phyloP scores from a whole-genome alignment of 1,140 invertebrate genomes.

The Leptoteleia sp. region DNA sequence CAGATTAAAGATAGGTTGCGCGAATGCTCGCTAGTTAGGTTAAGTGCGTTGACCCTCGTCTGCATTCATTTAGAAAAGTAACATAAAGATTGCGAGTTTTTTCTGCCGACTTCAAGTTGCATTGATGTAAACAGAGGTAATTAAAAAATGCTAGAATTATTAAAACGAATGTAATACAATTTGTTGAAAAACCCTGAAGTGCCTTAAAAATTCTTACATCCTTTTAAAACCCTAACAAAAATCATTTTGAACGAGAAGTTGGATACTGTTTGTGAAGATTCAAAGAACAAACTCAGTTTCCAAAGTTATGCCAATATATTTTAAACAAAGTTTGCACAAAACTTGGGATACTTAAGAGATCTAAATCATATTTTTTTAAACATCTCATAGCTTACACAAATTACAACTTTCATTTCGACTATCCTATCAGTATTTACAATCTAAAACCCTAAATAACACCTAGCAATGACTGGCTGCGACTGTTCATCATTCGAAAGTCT shows the following conservation, averaged over 20 bases:
- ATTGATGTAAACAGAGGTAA: no score
- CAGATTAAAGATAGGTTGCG: conserved; percentile 65
- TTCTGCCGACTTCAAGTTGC: no score
- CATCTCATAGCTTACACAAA: conserved; percentile 21
- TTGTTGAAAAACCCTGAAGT: no score
- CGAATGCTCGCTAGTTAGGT: conserved; percentile 69
- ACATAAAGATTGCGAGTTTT: conserved; percentile 59
- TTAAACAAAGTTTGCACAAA: no score
- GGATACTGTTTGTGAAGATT: no score
- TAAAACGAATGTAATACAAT: no score
- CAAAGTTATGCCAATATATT: no score
- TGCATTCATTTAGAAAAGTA: conserved; percentile 65
- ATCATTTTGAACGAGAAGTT: no score
- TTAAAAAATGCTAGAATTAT: no score
- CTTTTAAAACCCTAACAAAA: no score
- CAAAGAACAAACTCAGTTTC: no score
- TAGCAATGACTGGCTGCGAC: conserved; percentile 32
- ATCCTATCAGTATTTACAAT: conserved; percentile 43
- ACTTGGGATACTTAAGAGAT: background rate
- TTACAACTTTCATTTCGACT: conserved; percentile 44
- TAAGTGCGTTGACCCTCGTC: conserved; percentile 73
- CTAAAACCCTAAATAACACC: conserved; percentile 39
- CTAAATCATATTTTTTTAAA: conserved; percentile 9
- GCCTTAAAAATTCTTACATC: no score
- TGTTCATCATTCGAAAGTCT: conserved; percentile 50